Conservation (phyloP, 2,797 vertebrate genomes). For the Nannoperca australis region DNA sequence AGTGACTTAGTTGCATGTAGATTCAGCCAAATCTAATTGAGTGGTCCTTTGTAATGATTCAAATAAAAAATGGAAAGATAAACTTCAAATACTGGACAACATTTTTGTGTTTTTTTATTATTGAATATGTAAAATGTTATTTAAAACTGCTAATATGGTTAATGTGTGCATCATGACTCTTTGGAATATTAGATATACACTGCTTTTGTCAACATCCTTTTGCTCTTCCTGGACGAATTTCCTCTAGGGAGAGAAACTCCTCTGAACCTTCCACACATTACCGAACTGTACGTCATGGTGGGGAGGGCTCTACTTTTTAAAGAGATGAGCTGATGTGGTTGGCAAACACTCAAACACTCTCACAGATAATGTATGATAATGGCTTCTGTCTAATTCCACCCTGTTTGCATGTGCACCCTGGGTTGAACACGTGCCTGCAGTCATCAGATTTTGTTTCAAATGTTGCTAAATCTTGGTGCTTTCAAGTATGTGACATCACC, state of each 20-base stretch:
- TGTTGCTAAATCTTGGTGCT: not conserved
- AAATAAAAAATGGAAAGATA: conserved; percentile 1
- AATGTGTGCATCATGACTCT: not conserved
- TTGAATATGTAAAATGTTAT: conserved; percentile 10
- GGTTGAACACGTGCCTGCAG: not conserved
- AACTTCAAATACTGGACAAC: not conserved
- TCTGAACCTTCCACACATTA: conserved; percentile 22
- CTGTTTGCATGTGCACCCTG: conserved; percentile 24
- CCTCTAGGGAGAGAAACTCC: conserved; percentile 28
- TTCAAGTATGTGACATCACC: no score
- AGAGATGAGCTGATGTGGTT: conserved; percentile 44
- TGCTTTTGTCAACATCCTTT: conserved; percentile 17
- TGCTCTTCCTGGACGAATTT: conserved; percentile 17
- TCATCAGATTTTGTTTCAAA: not conserved
- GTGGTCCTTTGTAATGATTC: conserved; percentile 7
- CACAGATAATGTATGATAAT: conserved; percentile 43
- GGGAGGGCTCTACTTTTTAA: conserved; percentile 36
- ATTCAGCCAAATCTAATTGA: conserved; percentile 40
- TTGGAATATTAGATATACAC: not conserved
- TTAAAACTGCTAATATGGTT: conserved; percentile 22
- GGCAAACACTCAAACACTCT: conserved; percentile 18
- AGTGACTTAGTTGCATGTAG: conserved; percentile 15
- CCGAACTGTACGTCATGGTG: conserved; percentile 21
- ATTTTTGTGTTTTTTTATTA: conserved; percentile 19
- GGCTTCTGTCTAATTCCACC: conserved; percentile 23